Percentiles rank a stretch among this genome's conserved stretches.
phyloP scores from a whole-genome alignment of 2,888 invertebrate genomes.

The Cremastinae sp. region DNA sequence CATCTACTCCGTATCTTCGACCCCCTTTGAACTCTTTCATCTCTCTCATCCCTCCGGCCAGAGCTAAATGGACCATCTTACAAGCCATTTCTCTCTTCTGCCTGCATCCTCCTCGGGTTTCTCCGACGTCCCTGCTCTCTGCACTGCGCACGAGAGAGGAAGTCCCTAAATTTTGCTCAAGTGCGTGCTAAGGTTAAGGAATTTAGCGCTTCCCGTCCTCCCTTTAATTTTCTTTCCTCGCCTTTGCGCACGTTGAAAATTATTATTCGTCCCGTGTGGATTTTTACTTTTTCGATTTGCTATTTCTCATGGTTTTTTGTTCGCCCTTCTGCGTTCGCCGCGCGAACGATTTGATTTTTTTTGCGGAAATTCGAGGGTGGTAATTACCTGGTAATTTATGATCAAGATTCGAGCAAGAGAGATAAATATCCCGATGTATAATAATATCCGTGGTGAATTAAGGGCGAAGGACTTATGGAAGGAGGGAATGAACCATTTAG shows the following conservation, averaged over 20 bases:
- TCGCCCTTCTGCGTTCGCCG: too few relatives aligned
- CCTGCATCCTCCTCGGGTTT: not conserved
- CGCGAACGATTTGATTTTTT: too few relatives aligned
- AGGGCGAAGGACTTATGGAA: not conserved
- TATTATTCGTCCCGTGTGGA: too few relatives aligned
- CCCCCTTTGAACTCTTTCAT: conserved; percentile 47
- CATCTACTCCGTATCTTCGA: conserved; percentile 40
- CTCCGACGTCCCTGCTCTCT: conserved; percentile 35
- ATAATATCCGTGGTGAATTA: not conserved
- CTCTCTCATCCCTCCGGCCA: conserved; percentile 40
- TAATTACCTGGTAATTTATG: too few relatives aligned
- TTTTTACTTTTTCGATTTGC: too few relatives aligned
- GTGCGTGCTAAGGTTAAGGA: conserved; percentile 79
- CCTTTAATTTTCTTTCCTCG: conserved; percentile 55
- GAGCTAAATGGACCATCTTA: conserved; percentile 31
- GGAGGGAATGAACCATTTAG: conserved; percentile 45
- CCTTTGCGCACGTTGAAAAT: too few relatives aligned
- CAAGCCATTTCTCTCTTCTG: conserved; percentile 30
- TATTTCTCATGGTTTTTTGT: too few relatives aligned
- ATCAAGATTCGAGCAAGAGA: too few relatives aligned
- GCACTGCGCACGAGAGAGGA: conserved; percentile 56
- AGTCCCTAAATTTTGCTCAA: conserved; percentile 77
- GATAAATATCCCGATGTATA: not conserved
- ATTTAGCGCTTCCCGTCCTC: conserved; percentile 70
- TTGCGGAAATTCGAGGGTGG: too few relatives aligned